Percentiles rank a stretch among this genome's conserved stretches.
Evolutionary conservation across 2,888 invertebrate genomes (phyloP).

Genomic region (Tetranychus truncatus): DNA sequence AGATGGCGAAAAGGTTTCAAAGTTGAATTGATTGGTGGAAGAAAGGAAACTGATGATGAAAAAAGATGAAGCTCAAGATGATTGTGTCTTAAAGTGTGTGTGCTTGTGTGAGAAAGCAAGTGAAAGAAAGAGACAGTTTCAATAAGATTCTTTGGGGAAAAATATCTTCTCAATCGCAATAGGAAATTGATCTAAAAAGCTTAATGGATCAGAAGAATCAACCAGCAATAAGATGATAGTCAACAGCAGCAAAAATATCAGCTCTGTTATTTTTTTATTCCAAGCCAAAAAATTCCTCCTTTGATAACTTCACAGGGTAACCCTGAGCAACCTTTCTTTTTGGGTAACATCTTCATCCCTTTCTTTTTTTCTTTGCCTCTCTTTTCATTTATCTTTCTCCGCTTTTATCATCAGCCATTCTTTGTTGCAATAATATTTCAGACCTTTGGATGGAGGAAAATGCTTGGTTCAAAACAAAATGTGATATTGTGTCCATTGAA

Average conservation of each 20-base stretch:
- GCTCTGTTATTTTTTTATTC: too few relatives aligned
- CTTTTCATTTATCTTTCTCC: constrained; percentile 6
- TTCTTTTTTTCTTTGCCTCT: constrained; percentile 6
- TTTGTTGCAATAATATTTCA: background rate
- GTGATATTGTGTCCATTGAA: background rate
- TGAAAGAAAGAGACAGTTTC: constrained; percentile 3
- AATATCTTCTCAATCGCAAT: constrained; percentile 4
- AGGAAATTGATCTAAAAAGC: constrained; percentile 2
- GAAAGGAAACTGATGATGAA: background rate
- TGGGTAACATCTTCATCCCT: constrained; percentile 5
- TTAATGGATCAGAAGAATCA: background rate
- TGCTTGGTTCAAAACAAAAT: background rate
- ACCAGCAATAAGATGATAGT: background rate
- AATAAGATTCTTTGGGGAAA: background rate
- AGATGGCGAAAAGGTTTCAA: background rate
- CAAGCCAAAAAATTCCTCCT: background rate
- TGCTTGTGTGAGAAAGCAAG: background rate
- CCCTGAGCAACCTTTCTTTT: background rate
- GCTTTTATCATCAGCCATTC: background rate
- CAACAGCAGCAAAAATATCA: background rate
- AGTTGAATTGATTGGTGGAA: background rate
- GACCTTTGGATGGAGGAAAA: background rate
- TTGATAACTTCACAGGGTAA: background rate
- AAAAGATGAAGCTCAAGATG: background rate
- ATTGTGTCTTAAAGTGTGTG: background rate